Base-by-base conservation (phyloP, 35 echinoderm and acorn worm genomes). In the Apostichopus japonicus region DNA sequence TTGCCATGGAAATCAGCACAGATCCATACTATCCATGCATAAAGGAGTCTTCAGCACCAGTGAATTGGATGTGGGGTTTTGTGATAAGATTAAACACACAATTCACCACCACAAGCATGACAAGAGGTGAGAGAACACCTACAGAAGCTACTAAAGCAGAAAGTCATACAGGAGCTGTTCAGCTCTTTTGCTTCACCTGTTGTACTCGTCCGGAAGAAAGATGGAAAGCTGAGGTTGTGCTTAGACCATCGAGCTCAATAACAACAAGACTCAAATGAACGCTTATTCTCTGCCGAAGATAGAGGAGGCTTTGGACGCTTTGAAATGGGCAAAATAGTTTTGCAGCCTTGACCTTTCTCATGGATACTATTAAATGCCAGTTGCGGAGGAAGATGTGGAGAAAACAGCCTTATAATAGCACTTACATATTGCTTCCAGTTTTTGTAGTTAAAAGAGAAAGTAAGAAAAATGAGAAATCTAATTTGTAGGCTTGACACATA, bases 181-280 rank as follows among this genome's bases (percentile, higher is more conserved):
- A 94, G 92, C 59, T 92, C 88, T 16, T 96, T 80, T 94, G 87
- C 77, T 6, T 94, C 95, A 1, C 92, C 95, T 27, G 79, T 94
- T 4, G 92, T 96, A 8, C 8, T 96, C 0, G 92, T 96, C 4
- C 19, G 44, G 8, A 96, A 96, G 75, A 96, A 94, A 79, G 88
- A 94, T 80, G 55, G 54, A 4, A 58, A 72, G 70, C 17, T 86
- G 14, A 17, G 94, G 13, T 27, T 90, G 11, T 95, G 94, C 55
- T 79, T 95, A 0, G 92, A 96, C 70, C 91, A 90, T 27, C 87
- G 84, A 16, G 77, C 53, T 11, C 67, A 91, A 44, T 0, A 96
- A 96, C 87, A 76, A 82, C 27, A 93, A 93, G 33, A 93, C 92
- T 8, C 27, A 77, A 16, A 89, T 80, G 27, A 92, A 95, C 77